Percentiles rank a stretch among this genome's conserved stretches.
Conservation (phyloP, 2,797 vertebrate species). For the Coreius guichenoti region DNA sequence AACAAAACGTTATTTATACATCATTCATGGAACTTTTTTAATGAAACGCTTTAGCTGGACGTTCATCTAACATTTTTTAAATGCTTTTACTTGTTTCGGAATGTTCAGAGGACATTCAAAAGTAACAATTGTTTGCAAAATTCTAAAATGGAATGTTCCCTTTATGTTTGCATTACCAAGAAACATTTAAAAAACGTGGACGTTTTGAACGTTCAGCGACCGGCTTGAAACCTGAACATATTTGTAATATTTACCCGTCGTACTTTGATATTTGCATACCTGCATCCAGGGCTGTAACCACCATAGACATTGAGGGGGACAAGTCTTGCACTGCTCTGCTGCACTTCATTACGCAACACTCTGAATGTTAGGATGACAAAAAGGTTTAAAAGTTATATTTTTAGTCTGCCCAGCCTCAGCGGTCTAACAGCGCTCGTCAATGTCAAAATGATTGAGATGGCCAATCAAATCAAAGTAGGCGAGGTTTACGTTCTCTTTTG, state of each 20-base stretch:
- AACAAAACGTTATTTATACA: background rate
- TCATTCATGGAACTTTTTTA: background rate
- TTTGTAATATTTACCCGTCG: background rate
- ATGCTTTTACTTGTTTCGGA: background rate
- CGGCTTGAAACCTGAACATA: background rate
- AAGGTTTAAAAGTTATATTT: no score
- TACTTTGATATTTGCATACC: background rate
- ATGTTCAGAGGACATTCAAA: background rate
- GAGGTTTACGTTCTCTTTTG: no score
- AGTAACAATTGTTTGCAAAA: background rate
- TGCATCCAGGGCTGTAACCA: no score
- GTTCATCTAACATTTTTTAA: background rate
- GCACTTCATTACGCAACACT: no score
- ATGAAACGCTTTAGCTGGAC: background rate
- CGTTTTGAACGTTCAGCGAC: background rate
- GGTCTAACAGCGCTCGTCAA: no score
- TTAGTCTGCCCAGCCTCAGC: no score
- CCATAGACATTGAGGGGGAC: no score
- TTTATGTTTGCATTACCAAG: background rate
- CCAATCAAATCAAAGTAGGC: no score
- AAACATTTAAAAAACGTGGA: background rate
- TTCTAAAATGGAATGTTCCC: background rate
- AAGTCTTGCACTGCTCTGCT: no score
- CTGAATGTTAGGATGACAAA: no score
- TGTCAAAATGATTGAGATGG: no score